Conservation (phyloP, 1,140 invertebrate genomes). For the Proctacanthus coquilletti region DNA sequence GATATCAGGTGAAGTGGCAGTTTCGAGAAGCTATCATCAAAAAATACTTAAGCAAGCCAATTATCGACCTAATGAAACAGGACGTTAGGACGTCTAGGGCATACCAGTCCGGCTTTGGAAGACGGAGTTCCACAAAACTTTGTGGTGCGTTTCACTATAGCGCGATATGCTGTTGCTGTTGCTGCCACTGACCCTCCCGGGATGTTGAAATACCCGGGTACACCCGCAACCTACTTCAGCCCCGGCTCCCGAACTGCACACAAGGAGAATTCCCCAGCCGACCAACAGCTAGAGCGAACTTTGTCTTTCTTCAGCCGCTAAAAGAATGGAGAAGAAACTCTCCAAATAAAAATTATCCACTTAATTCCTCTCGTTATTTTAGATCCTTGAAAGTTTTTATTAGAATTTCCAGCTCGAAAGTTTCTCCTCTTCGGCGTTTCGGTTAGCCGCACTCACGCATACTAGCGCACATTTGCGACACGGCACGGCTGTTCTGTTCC, state of each 20-base stretch:
- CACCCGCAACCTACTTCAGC: too few species aligned
- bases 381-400: slow-evolving; percentile 5
- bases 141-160: background rate
- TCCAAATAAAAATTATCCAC: slow-evolving; percentile 5
- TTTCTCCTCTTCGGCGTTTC: background rate
- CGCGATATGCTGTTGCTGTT: background rate
- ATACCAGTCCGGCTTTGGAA: too few species aligned
- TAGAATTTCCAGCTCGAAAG: slow-evolving; percentile 2
- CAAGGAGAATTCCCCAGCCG: too few species aligned
- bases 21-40: slow-evolving; percentile 2
- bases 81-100: background rate
- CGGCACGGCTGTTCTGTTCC: too few species aligned
- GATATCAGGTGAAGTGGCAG: too few species aligned
- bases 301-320: background rate
- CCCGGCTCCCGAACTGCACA: too few species aligned
- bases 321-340: background rate
- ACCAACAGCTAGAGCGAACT: background rate
- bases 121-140: too few species aligned
- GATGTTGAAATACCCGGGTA: background rate
- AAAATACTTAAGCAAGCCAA: slow-evolving; percentile 5
- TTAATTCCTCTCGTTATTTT: slow-evolving; percentile 4
- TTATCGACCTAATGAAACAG: slow-evolving; percentile 4
- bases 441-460: too few species aligned
- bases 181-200: background rate
- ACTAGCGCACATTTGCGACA: too few species aligned